Percentiles rank a stretch among this genome's conserved stretches.
Conservation (phyloP, 2,797 vertebrate species). For the Leptatherina wallacei region DNA sequence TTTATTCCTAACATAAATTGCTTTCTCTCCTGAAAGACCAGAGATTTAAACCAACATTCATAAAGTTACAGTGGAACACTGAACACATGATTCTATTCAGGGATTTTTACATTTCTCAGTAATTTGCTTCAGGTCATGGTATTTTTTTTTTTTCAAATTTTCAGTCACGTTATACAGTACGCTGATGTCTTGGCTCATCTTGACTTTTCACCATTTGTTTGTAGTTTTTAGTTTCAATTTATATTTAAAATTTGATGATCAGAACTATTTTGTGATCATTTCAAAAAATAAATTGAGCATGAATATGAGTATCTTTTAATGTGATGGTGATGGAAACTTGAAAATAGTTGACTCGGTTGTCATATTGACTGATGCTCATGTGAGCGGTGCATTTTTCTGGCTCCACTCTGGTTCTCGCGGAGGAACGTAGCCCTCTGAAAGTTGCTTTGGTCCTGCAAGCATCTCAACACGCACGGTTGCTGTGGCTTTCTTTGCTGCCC, state of each 20-base stretch:
- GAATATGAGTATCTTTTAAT: background rate
- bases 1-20: conserved; percentile 24
- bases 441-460: conserved; percentile 77
- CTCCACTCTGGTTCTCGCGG: conserved; percentile 69
- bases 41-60: conserved; percentile 11
- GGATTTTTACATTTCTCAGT: background rate
- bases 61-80: background rate
- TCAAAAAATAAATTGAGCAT: background rate
- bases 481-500: conserved; percentile 59
- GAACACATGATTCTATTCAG: background rate
- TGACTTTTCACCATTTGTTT: too few species aligned
- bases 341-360: background rate
- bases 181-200: too few species aligned
- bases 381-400: background rate
- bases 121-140: background rate
- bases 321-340: background rate
- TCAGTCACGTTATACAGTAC: too few species aligned
- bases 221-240: too few species aligned
- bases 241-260: too few species aligned
- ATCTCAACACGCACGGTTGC: conserved; percentile 61
- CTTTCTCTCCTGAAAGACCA: conserved; percentile 7
- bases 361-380: conserved; percentile 1
- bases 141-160: too few species aligned
- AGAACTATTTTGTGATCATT: background rate
- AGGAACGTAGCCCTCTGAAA: conserved; percentile 67